Conservation (phyloP, 2,888 invertebrate species). For the Perithous albicinctus region DNA sequence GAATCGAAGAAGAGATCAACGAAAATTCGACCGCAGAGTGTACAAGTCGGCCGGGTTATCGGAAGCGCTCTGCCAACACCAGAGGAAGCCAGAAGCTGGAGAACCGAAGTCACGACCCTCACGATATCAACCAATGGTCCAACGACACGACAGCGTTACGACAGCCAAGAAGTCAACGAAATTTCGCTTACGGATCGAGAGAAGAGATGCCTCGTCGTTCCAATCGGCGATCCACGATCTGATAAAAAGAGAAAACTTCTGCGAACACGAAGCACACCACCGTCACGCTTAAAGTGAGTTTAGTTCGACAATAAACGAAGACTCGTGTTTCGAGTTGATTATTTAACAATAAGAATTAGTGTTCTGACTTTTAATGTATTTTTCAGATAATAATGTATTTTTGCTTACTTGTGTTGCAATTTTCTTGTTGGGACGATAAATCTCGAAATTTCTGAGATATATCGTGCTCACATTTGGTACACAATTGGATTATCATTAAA, state of each 20-base stretch:
- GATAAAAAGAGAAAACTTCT: constrained; percentile 82
- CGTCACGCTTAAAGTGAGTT: constrained; percentile 73
- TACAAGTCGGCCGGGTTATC: constrained; percentile 65
- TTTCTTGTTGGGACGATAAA: no score
- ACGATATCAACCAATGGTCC: constrained; percentile 22
- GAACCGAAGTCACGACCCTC: constrained; percentile 67
- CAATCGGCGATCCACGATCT: constrained; percentile 79
- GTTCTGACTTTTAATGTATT: not conserved
- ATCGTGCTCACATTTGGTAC: no score
- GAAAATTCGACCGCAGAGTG: constrained; percentile 61
- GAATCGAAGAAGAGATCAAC: constrained; percentile 48
- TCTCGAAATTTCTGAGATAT: not conserved
- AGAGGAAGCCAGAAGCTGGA: constrained; percentile 72
- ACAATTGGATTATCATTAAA: no score
- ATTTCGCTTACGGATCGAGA: constrained; percentile 81
- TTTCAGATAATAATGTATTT: not conserved
- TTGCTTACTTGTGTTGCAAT: not conserved
- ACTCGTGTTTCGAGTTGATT: constrained; percentile 3
- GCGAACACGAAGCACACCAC: constrained; percentile 77
- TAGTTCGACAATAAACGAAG: not conserved
- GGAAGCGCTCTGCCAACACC: constrained; percentile 69
- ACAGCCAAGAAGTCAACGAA: constrained; percentile 65
- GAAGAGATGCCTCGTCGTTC: constrained; percentile 82
- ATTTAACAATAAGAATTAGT: not conserved
- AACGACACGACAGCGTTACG: constrained; percentile 39